Evolutionary conservation across 1,140 invertebrate species (phyloP), one percentile per base, ranked within the genome.

Genomic region (Drosophila ironensis): DNA sequence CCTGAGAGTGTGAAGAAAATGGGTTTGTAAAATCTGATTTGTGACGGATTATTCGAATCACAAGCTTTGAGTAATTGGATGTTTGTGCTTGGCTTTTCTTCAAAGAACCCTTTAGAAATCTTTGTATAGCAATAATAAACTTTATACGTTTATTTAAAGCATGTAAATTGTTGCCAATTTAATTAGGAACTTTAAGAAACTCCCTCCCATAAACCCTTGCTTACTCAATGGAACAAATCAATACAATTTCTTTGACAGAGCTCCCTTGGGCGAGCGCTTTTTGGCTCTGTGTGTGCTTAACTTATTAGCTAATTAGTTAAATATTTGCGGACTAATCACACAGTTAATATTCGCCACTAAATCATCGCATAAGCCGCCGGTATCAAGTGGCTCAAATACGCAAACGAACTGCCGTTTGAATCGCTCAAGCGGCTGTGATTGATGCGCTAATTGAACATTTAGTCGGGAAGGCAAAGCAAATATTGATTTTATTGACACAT

Each of bases 361-460:
- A 52, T 51, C 56, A 63, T 63, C 33, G 17, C 56, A 46, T 63
- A 40, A 63, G 42, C 14, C 59, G 40, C 59, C 56, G 24, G 19
- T 40, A 61, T 63, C 53, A 48, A 48, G 59, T 63, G 59, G 41
- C 56, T 22, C 6, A n/a, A 59, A 63, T 17, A 46, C 41, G 24
- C 41, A 40, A 11, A 22, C 33, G 40, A 60, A 37, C 41, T 61
- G 16, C 59, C 61, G 47, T 66, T 66, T 66, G 45, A 64, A 33
- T 64, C 59, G 46, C 27, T 66, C 17, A 38, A 25, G 48, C 25
- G 35, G 35, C 57, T 53, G 41, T 81, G 76, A 72, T 81, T 81
- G 67, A 72, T 75, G 71, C 54, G 67, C 71, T 81, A 72, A 81
- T 81, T 81, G 60, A 81, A 75, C 60, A 57, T 75, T 75, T 81